Base-by-base conservation (phyloP, 2,888 invertebrate genomes). In the Gymnosoma rotundatum region DNA sequence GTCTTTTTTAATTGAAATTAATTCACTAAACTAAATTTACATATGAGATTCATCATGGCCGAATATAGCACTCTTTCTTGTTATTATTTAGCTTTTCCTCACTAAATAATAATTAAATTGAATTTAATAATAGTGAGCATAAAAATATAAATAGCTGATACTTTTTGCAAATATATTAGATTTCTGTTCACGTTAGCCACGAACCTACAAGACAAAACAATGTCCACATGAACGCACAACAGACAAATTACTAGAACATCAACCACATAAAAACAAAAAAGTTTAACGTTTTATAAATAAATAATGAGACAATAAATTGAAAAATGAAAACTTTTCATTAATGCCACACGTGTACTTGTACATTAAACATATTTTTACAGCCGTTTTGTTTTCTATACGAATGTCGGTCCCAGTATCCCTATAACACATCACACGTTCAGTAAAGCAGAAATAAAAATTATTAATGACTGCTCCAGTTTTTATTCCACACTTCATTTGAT, bases 381-480 rank as follows among this genome's bases (percentile, higher is more conserved):
- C 48, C n/a, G 18, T 48, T 61, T 63, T 16, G 36, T 73, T 25
- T 18, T 20, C 20, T 16, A 7, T 25, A 0, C 5, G n/a, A 1
- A 45, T 21, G 36, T 21, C 10, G 5, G 48, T 52, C 56, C 3
- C 6, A 10, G 36, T 6, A 50, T 42, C 61, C 52, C 56, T 48
- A 2, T 25, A 69, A 45, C 61, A 54, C 50, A 67, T 10, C 61
- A 63, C 12, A 14, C 48, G 21, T 50, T 54, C 63, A 64, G 42
- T 56, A 60, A 54, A 25, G 54, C 60, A 80, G 21, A 66, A 79
- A 58, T 36, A 14, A 66, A 61, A 52, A 73, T 73, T 70, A 76
- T 72, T 67, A 70, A 76, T 72, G 72, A 67, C 48, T 69, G 73
- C 25, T 73, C 56, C 78, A 67, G 67, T 67, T 73, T 72, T 78